These are phyloP conservation scores for Cataglyphis albicans DNA, from an alignment of 2,888 invertebrate genomes.

Conservation along the genomic window DNA sequence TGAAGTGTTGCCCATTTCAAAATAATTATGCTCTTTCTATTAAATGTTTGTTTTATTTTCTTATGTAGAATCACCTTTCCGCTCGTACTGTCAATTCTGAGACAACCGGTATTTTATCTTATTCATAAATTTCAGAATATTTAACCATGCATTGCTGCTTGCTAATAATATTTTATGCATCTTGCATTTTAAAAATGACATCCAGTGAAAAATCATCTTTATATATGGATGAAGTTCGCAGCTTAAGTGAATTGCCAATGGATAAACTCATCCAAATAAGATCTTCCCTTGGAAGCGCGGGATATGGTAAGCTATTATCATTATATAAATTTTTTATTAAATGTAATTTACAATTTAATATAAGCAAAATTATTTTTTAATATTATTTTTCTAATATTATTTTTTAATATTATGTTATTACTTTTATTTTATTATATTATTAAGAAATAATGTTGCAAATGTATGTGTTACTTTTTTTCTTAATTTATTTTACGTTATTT, in stretches of 20 bases:
- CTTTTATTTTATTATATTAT: no score
- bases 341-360: background rate
- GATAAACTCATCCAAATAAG: slow-evolving; percentile 90
- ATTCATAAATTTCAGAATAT: slow-evolving; percentile 5
- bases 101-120: background rate
- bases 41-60: no score
- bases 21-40: no score
- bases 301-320: slow-evolving; percentile 70
- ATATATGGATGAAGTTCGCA: slow-evolving; percentile 82
- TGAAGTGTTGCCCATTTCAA: no score
- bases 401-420: background rate
- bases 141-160: slow-evolving; percentile 26
- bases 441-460: background rate
- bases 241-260: slow-evolving; percentile 90
- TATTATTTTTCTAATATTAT: background rate
- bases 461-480: background rate
- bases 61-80: no score
- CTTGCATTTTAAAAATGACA: background rate
- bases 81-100: background rate
- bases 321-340: background rate
- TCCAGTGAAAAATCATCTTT: slow-evolving; percentile 63
- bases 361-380: background rate
- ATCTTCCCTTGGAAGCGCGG: slow-evolving; percentile 84
- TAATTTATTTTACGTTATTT: slow-evolving; percentile 2
- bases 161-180: slow-evolving; percentile 22